A percentile compares a stretch with the other conserved stretches of the same genome.
Conservation (phyloP, 1,140 invertebrate genomes). For the Drosophila melanica region DNA sequence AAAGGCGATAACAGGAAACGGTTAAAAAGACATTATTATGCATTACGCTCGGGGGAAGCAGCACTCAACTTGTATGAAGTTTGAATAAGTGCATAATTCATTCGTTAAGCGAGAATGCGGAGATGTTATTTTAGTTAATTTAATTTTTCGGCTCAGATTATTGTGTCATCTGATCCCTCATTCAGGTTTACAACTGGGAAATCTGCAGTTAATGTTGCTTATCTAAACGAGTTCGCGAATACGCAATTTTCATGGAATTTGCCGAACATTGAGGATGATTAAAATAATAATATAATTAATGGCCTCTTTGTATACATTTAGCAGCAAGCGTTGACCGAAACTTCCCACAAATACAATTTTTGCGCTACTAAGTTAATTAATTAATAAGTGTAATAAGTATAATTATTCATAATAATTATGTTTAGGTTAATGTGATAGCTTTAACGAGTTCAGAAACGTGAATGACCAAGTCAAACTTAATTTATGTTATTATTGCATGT, state of each 20-base stretch:
- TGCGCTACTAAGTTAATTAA: too few relatives aligned
- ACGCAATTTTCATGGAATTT: neutral
- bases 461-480: neutral
- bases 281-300: neutral
- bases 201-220: neutral
- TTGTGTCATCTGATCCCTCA: constrained; percentile 28
- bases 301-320: neutral
- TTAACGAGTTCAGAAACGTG: neutral
- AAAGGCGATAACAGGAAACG: constrained; percentile 54
- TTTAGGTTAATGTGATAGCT: neutral
- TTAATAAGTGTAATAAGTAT: neutral
- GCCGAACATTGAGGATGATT: neutral
- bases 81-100: constrained; percentile 13
- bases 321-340: neutral
- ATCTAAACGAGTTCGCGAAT: neutral
- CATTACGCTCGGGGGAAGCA: constrained; percentile 9
- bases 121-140: neutral
- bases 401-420: too few relatives aligned
- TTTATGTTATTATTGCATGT: neutral
- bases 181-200: constrained; percentile 10
- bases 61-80: constrained; percentile 9
- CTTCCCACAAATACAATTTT: too few relatives aligned
- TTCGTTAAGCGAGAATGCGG: constrained; percentile 17
- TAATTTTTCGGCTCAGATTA: neutral
- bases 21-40: constrained; percentile 40